Percentiles rank a stretch among this genome's conserved stretches.
These are phyloP conservation scores for Hypolimnas misippus DNA, from an alignment of 2,888 invertebrate species.

Conservation along the genomic window DNA sequence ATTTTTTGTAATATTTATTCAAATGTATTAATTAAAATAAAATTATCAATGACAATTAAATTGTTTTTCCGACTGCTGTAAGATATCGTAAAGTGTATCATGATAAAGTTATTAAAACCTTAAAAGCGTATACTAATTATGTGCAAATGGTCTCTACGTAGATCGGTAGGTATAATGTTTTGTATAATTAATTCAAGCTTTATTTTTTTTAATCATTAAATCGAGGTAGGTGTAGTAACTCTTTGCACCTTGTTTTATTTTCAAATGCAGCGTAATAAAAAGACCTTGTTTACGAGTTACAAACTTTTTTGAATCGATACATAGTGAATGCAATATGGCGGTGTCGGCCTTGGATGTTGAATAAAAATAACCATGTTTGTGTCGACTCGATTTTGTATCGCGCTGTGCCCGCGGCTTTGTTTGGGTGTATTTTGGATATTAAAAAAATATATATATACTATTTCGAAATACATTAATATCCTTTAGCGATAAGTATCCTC, in stretches of 20 bases:
- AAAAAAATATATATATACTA: background rate
- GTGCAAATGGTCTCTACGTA: background rate
- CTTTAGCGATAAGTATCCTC: background rate
- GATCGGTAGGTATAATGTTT: background rate
- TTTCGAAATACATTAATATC: background rate
- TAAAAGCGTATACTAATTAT: background rate
- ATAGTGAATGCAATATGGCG: constrained; percentile 74
- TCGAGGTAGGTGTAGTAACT: constrained; percentile 20
- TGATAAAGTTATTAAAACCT: background rate
- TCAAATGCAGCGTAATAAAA: constrained; percentile 49
- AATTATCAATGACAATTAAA: background rate
- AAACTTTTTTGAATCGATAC: constrained; percentile 58
- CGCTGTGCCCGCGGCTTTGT: constrained; percentile 10
- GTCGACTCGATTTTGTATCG: constrained; percentile 72
- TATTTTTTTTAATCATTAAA: constrained; percentile 4
- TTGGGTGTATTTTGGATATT: background rate
- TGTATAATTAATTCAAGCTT: background rate
- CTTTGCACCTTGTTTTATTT: constrained; percentile 36
- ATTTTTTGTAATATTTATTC: background rate
- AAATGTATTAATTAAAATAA: background rate
- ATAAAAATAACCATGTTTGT: constrained; percentile 81
- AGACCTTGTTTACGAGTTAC: constrained; percentile 68
- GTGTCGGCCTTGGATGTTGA: constrained; percentile 70
- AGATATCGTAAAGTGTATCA: background rate
- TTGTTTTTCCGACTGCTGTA: background rate